These are phyloP conservation scores for Hetaerina titia DNA, from an alignment of 2,888 invertebrate genomes.

Conservation along the genomic window DNA sequence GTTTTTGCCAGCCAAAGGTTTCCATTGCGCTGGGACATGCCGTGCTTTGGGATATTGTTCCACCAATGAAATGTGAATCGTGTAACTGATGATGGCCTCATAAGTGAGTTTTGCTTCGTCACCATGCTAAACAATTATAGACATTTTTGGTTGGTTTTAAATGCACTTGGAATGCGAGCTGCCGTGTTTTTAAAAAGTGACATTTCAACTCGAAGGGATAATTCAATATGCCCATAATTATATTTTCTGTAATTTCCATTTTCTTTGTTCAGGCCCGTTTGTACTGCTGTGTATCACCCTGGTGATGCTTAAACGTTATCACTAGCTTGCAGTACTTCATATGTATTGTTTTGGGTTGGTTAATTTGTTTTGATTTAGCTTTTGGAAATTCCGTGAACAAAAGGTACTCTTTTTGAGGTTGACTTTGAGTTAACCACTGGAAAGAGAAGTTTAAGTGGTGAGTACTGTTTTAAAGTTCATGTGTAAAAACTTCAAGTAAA, in stretches of 20 bases:
- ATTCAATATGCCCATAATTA: not conserved
- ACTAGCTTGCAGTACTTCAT: not conserved
- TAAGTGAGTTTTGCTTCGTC: constrained; percentile 28
- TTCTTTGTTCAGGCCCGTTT: not conserved
- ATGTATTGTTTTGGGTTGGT: not conserved
- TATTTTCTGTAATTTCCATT: not conserved
- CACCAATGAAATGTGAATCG: not conserved
- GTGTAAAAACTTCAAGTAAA: not conserved
- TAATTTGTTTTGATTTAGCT: not conserved
- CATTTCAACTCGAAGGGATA: not conserved
- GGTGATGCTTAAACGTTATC: not conserved
- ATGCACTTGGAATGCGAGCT: not conserved
- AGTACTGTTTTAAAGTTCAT: not conserved
- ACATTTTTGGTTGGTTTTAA: not conserved
- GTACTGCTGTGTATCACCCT: not conserved
- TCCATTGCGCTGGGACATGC: not conserved
- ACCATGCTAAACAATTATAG: not conserved
- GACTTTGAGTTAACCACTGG: not conserved
- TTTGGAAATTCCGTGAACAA: not conserved
- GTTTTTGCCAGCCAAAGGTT: not conserved
- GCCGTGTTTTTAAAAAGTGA: not conserved
- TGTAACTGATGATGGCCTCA: not conserved
- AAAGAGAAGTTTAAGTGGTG: not conserved
- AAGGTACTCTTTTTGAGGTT: not conserved
- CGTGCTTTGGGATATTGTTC: not conserved